A percentile compares a stretch with the other conserved stretches of the same genome.
phyloP scores from a whole-genome alignment of 1,140 invertebrate species.

The Heliothis virescens region DNA sequence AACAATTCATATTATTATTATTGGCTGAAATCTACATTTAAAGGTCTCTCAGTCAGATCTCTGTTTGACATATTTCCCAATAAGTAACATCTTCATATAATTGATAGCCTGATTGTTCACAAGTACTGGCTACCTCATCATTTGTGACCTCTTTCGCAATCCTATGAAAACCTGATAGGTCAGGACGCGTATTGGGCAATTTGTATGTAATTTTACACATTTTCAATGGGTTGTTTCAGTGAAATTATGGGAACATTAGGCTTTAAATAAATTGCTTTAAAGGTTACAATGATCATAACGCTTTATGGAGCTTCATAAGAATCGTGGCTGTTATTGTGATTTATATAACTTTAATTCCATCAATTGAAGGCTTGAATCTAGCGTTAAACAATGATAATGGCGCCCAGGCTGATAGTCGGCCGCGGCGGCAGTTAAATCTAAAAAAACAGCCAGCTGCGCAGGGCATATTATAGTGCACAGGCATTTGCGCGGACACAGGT shows the following conservation, averaged over 20 bases:
- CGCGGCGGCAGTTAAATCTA: no score
- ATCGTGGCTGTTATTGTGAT: no score
- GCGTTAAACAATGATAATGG: no score
- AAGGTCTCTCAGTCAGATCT: no score
- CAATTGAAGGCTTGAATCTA: no score
- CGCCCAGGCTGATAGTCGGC: no score
- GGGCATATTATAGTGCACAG: no score
- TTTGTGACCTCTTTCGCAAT: conserved; percentile 13
- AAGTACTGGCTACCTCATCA: conserved; percentile 12
- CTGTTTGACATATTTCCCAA: neutral
- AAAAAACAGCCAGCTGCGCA: no score
- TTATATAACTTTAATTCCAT: no score
- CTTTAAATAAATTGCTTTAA: neutral
- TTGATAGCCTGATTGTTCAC: conserved; percentile 10
- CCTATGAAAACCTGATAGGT: conserved; percentile 22
- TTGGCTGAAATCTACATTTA: neutral
- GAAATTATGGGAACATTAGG: conserved; percentile 17
- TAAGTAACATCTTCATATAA: conserved; percentile 1
- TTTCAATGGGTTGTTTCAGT: conserved; percentile 6
- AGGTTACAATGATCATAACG: neutral
- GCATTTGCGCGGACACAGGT: no score
- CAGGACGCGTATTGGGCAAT: conserved; percentile 12
- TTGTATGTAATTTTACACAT: neutral
- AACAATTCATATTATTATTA: no score
- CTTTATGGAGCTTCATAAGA: no score